A percentile compares a stretch with the other conserved stretches of the same genome.
Conservation (phyloP, 2,797 vertebrate species). For the Paedocypris micromegethes region DNA sequence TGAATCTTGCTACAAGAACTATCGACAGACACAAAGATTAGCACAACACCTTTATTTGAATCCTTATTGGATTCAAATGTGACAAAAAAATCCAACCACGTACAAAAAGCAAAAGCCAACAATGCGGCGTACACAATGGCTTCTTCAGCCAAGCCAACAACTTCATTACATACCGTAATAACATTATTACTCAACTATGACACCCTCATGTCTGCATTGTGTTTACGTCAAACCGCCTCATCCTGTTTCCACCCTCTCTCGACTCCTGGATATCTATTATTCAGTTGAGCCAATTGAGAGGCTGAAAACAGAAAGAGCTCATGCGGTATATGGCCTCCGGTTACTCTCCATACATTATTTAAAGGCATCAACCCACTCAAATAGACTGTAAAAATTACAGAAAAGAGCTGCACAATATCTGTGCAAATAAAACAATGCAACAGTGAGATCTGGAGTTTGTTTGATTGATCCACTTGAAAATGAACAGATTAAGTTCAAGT, state of each 20-base stretch:
- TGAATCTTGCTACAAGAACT: no score
- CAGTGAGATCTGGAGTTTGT: no score
- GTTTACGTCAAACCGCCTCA: conserved; percentile 24
- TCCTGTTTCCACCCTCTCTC: conserved; percentile 17
- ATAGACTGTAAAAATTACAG: conserved; percentile 19
- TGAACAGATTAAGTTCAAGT: no score
- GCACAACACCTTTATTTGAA: no score
- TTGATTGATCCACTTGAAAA: no score
- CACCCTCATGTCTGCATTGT: conserved; percentile 6
- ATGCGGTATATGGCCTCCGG: conserved; percentile 39
- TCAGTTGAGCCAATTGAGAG: conserved; percentile 39
- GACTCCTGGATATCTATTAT: conserved; percentile 43
- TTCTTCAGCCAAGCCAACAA: not conserved
- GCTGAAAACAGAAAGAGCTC: conserved; percentile 38
- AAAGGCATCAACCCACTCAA: conserved; percentile 35
- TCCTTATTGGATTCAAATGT: no score
- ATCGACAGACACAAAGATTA: no score
- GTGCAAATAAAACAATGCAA: not conserved
- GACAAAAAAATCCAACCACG: not conserved
- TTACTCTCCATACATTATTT: conserved; percentile 47
- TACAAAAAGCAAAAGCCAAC: not conserved
- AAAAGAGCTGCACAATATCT: conserved; percentile 2
- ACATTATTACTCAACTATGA: conserved; percentile 11
- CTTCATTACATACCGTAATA: conserved; percentile 17
- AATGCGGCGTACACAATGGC: not conserved